Conservation (phyloP, 2,888 invertebrate genomes). For the Brachyopa scutellaris region DNA sequence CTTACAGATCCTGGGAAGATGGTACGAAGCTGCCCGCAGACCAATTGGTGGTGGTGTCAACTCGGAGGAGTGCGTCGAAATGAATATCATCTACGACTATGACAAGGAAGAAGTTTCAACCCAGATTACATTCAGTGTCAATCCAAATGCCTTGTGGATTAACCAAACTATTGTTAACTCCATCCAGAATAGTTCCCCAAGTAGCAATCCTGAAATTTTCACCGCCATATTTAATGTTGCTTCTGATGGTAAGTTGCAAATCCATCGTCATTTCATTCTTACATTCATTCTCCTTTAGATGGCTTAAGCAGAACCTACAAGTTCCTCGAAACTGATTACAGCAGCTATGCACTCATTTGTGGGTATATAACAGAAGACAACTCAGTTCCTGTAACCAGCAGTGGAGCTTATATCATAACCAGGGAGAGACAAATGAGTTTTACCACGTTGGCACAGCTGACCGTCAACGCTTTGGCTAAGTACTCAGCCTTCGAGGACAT, state of each 20-base stretch:
- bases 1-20: conserved; percentile 56
- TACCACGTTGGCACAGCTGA: background rate
- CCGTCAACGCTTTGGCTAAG: background rate
- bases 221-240: conserved; percentile 2
- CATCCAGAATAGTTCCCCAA: conserved; percentile 42
- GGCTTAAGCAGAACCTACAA: conserved; percentile 71
- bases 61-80: conserved; percentile 30
- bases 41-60: conserved; percentile 14
- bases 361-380: conserved; percentile 72
- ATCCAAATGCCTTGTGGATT: conserved; percentile 73
- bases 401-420: conserved; percentile 34
- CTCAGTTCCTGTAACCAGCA: background rate
- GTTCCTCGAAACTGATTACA: conserved; percentile 76
- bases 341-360: conserved; percentile 75
- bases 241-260: background rate
- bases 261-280: background rate
- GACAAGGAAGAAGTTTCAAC: conserved; percentile 72
- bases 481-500: conserved; percentile 30
- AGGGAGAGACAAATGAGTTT: background rate
- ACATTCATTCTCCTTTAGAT: background rate
- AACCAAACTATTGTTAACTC: conserved; percentile 75
- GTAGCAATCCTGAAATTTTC: background rate
- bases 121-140: conserved; percentile 74
- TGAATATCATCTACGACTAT: background rate
- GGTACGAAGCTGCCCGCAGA: conserved; percentile 66